Base-by-base conservation (phyloP, 2,888 invertebrate genomes). In the Brachyptera risi region DNA sequence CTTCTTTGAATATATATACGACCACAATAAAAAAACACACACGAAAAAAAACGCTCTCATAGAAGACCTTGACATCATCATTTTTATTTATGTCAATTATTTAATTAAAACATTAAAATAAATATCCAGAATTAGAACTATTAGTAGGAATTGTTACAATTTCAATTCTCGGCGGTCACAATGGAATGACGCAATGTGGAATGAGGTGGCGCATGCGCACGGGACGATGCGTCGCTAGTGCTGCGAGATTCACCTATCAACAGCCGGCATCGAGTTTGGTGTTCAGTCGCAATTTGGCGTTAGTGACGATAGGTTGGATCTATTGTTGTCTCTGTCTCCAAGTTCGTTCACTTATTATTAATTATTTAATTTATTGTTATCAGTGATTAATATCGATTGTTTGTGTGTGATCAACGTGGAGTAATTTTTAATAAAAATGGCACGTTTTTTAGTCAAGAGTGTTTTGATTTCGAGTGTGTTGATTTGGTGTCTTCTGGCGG, bases 401-500 rank as follows among this genome's bases (percentile, higher is more conserved):
- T 47, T 21, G 21, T 47, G 21, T 24, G 24, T 4, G n/a, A n/a
- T 13, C 47, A 47, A 47, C 3, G 24, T 47, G 23, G 21, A 11
- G 4, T 5, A 47, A n/a, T n/a, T n/a, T n/a, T n/a, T n/a, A n/a
- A n/a, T n/a, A 21, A 44, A 44, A 7, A 44, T 44, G 44, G 44
- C 44, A 4, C 17, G 44, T 44, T 44, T 44, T 44, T 11, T 2
- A 19, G 3, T 17, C 37, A 54, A 54, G 37, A 37, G 15, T 21
- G 54, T 37, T 9, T 19, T 54, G 54, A 11, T 44, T 5, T 17
- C 21, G 23, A 11, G 19, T 15, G 4, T 35, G 35, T 2, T 54
- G 35, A 31, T 35, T 21, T 3, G 15, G 35, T 54, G 54, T 54
- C 37, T 54, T 2, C 35, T 54, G 35, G 54, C 54, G 35, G 54